Percentiles rank a stretch among this genome's conserved stretches.
Evolutionary conservation across 2,888 invertebrate species (phyloP).

Genomic region (Lucinisca nassula): DNA sequence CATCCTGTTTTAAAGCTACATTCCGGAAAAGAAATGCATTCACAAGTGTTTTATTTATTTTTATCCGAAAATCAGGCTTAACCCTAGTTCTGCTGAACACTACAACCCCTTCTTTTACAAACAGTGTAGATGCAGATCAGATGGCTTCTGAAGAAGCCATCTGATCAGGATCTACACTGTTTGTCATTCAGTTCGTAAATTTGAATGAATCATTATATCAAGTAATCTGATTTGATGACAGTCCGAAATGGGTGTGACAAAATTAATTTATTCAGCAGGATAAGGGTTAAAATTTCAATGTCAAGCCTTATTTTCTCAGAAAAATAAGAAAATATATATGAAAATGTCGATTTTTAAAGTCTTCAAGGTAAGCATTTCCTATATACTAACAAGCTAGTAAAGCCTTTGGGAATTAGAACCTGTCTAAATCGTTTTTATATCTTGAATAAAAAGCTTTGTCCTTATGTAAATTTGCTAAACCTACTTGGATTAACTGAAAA

Average conservation of each 20-base stretch:
- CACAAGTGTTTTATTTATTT: background rate
- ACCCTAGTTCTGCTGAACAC: no score
- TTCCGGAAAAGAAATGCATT: no score
- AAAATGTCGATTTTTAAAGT: background rate
- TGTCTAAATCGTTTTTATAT: background rate
- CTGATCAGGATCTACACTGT: no score
- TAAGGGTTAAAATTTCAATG: background rate
- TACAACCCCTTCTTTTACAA: no score
- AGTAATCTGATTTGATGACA: background rate
- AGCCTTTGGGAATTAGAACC: background rate
- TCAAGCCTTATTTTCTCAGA: background rate
- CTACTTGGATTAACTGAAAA: constrained; percentile 8
- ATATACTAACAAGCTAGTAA: background rate
- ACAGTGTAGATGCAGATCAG: no score
- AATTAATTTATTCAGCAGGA: background rate
- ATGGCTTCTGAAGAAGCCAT: no score
- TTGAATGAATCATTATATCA: background rate
- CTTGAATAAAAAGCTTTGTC: background rate
- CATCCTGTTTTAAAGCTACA: no score
- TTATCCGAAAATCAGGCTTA: no score
- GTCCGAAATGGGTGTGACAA: background rate
- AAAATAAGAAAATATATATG: no score
- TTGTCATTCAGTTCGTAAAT: no score
- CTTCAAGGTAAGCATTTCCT: background rate
- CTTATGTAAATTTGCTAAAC: constrained; percentile 13